These are phyloP conservation scores for Podarcis lilfordi DNA, from an alignment of 2,797 vertebrate species.

Conservation along the genomic window DNA sequence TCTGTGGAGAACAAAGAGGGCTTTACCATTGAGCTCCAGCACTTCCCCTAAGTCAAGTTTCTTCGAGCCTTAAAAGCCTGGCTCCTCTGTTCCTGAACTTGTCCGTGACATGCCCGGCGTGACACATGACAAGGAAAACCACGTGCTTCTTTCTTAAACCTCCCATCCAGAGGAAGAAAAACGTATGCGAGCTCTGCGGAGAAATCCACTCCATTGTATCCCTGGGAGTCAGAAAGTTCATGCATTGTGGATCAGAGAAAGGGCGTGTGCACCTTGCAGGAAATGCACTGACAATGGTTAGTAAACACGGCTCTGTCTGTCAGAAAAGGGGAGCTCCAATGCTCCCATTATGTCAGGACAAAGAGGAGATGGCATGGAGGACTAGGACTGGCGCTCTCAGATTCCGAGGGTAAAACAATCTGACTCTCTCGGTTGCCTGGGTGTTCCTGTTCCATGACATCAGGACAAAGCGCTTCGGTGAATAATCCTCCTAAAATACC, in stretches of 20 bases:
- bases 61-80: slow-evolving; percentile 10
- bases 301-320: slow-evolving; percentile 44
- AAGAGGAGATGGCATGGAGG: slow-evolving; percentile 32
- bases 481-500: slow-evolving; percentile 61
- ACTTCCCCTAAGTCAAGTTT: not conserved
- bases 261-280: slow-evolving; percentile 25
- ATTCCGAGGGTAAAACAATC: slow-evolving; percentile 31
- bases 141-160: slow-evolving; percentile 23
- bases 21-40: no score
- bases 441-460: slow-evolving; percentile 59
- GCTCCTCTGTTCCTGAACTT: slow-evolving; percentile 5
- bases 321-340: slow-evolving; percentile 40
- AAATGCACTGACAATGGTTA: slow-evolving; percentile 39
- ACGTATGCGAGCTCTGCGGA: not conserved
- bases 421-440: slow-evolving; percentile 42
- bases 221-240: slow-evolving; percentile 57
- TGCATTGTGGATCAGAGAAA: slow-evolving; percentile 60
- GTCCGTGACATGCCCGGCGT: slow-evolving; percentile 27
- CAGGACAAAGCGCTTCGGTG: slow-evolving; percentile 57
- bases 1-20: no score
- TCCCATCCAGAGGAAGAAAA: slow-evolving; percentile 24
- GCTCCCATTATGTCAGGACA: slow-evolving; percentile 60
- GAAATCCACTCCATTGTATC: slow-evolving; percentile 62
- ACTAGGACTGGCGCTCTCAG: slow-evolving; percentile 13
- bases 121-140: slow-evolving; percentile 41